phyloP scores from a whole-genome alignment of 2,797 vertebrate genomes.

The Huso huso region DNA sequence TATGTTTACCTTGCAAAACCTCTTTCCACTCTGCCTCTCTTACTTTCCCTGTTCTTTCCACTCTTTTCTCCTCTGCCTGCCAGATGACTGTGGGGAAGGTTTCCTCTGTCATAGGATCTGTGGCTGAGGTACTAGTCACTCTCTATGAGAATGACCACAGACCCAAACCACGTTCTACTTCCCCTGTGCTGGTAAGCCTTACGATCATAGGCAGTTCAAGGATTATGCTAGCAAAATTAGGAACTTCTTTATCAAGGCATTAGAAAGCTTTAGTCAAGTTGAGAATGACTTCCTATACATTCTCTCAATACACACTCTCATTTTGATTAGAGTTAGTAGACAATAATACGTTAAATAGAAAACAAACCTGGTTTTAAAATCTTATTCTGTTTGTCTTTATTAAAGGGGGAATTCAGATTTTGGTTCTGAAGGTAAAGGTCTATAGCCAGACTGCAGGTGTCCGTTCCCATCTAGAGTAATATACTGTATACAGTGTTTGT shows the following conservation, averaged over 20 bases:
- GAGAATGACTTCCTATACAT: neutral
- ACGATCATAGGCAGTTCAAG: neutral
- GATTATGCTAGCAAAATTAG: neutral
- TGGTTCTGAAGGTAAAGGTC: neutral
- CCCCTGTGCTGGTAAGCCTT: slow-evolving; percentile 68
- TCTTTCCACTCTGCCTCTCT: slow-evolving; percentile 19
- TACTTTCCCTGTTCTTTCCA: slow-evolving; percentile 26
- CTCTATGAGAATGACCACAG: slow-evolving; percentile 93
- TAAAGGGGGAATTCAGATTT: neutral
- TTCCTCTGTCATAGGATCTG: slow-evolving; percentile 76
- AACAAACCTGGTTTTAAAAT: neutral
- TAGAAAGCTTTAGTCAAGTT: no score
- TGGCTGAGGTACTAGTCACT: slow-evolving; percentile 86
- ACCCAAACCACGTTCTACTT: slow-evolving; percentile 58
- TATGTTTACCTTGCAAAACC: no score
- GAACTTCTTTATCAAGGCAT: neutral
- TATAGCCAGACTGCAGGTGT: no score
- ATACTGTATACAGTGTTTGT: neutral
- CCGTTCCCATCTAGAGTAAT: neutral
- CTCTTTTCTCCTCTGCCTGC: slow-evolving; percentile 29
- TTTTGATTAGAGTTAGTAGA: no score
- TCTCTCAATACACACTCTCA: no score
- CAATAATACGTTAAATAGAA: no score
- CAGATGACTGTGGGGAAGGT: slow-evolving; percentile 90
- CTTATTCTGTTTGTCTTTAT: no score